A percentile compares a stretch with the other conserved stretches of the same genome.
Conservation (phyloP, 2,888 invertebrate species). For the Argynnis bischoffii region DNA sequence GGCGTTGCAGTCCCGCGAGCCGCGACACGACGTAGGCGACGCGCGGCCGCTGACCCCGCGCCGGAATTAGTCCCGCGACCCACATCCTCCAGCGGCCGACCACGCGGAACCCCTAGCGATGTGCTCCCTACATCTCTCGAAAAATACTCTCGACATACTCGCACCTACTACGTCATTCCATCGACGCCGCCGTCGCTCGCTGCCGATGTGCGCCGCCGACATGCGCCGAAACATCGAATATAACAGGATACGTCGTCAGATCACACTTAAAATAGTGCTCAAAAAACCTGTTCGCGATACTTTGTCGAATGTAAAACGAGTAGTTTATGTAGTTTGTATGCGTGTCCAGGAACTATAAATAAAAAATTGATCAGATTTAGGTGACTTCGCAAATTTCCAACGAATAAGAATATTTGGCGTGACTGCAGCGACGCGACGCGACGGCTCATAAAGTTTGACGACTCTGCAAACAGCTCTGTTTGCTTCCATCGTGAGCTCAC, state of each 20-base stretch:
- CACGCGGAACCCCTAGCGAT: conserved; percentile 29
- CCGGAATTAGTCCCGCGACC: conserved; percentile 68
- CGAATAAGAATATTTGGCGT: conserved; percentile 9
- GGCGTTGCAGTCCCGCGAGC: conserved; percentile 14
- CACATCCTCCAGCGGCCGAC: conserved; percentile 50
- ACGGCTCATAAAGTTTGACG: conserved; percentile 14
- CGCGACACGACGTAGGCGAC: conserved; percentile 44
- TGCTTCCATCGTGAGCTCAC: conserved; percentile 12
- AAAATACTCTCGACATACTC: neutral
- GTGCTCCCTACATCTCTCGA: conserved; percentile 18
- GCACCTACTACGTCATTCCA: no score
- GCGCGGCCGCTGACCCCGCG: conserved; percentile 60
- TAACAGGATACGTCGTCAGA: conserved; percentile 13
- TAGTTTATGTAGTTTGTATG: conserved; percentile 19
- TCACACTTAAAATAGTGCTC: conserved; percentile 14
- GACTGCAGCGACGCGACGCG: conserved; percentile 16
- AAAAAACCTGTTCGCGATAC: conserved; percentile 24
- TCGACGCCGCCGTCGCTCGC: no score
- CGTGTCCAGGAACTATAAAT: conserved; percentile 24
- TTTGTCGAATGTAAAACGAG: conserved; percentile 18
- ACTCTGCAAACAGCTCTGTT: conserved; percentile 20
- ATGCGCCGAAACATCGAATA: no score
- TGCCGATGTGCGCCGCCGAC: no score
- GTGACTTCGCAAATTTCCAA: conserved; percentile 16
- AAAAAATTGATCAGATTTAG: conserved; percentile 21